Percentiles rank a stretch among this genome's conserved stretches.
phyloP scores from a whole-genome alignment of 2,888 invertebrate species.

The Drosophila greeni region DNA sequence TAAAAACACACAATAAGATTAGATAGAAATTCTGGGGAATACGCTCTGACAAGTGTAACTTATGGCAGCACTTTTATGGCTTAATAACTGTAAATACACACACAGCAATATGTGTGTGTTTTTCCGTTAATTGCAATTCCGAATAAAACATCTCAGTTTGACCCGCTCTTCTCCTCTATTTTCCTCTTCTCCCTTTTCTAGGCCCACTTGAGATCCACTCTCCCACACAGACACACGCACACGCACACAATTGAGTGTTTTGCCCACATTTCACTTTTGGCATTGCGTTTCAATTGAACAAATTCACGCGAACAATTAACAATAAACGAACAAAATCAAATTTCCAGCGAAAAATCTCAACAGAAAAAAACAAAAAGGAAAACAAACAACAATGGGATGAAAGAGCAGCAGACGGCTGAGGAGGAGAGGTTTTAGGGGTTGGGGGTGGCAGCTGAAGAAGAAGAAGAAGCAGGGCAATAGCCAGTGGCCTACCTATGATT shows the following conservation, averaged over 20 bases:
- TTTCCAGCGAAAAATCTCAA: slow-evolving; percentile 48
- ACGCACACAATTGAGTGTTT: slow-evolving; percentile 61
- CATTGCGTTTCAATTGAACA: slow-evolving; percentile 74
- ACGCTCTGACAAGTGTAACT: slow-evolving; percentile 12
- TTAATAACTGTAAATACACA: slow-evolving; percentile 15
- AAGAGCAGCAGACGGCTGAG: slow-evolving; percentile 19
- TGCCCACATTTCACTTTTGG: slow-evolving; percentile 73
- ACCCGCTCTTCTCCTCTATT: neutral
- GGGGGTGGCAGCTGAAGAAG: neutral
- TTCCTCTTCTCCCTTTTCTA: neutral
- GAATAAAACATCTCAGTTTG: slow-evolving; percentile 13
- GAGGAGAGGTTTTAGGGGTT: slow-evolving; percentile 30
- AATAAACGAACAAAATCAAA: slow-evolving; percentile 50
- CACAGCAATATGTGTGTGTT: slow-evolving; percentile 8
- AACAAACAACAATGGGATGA: slow-evolving; percentile 36
- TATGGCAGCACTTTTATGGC: slow-evolving; percentile 15
- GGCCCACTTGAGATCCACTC: slow-evolving; percentile 42
- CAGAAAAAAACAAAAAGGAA: slow-evolving; percentile 18
- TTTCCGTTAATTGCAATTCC: slow-evolving; percentile 24
- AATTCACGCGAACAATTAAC: slow-evolving; percentile 77
- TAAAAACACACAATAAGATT: slow-evolving; percentile 12
- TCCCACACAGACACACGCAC: slow-evolving; percentile 2
- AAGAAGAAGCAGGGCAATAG: slow-evolving; percentile 23
- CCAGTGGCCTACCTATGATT: slow-evolving; percentile 17
- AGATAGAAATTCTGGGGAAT: slow-evolving; percentile 22